A percentile compares a stretch with the other conserved stretches of the same genome.
Evolutionary conservation across 1,140 invertebrate species (phyloP).

Genomic region (Drosophila melanogaster): DNA sequence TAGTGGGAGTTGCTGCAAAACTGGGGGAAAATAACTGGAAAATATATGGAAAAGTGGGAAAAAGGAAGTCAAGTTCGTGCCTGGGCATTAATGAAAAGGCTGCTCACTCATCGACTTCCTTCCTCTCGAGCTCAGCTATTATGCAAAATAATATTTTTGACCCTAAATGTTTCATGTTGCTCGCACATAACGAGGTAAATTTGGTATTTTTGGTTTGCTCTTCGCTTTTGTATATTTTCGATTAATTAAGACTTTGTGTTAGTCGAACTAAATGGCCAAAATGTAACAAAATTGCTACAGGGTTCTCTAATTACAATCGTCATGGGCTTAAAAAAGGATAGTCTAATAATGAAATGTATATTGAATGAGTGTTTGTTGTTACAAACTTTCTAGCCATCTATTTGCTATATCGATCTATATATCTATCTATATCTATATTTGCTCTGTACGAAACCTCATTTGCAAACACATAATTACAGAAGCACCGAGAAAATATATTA

Average conservation of each 20-base stretch:
- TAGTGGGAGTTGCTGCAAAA: constrained; percentile 3
- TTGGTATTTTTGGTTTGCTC: neutral
- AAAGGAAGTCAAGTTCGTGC: constrained; percentile 39
- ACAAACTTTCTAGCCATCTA: neutral
- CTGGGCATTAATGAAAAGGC: constrained; percentile 55
- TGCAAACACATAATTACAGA: constrained; percentile 46
- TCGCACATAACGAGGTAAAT: constrained; percentile 1
- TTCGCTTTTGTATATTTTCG: constrained; percentile 38
- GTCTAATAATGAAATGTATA: neutral
- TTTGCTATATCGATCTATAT: neutral
- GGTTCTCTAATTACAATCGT: neutral
- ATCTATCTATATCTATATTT: too few species aligned
- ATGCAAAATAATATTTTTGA: constrained; percentile 49
- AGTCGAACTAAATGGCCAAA: neutral
- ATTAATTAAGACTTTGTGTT: constrained; percentile 50
- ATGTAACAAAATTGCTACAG: constrained; percentile 11
- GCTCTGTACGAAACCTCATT: neutral
- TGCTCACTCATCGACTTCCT: constrained; percentile 40
- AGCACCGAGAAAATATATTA: constrained; percentile 66
- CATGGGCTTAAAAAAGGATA: neutral
- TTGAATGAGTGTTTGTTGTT: neutral
- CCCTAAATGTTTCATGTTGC: constrained; percentile 29
- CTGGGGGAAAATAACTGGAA: constrained; percentile 15
- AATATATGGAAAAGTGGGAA: constrained; percentile 15
- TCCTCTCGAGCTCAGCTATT: constrained; percentile 19